Conservation (phyloP, 2,888 invertebrate genomes). For the Ornithoptera alexandrae region DNA sequence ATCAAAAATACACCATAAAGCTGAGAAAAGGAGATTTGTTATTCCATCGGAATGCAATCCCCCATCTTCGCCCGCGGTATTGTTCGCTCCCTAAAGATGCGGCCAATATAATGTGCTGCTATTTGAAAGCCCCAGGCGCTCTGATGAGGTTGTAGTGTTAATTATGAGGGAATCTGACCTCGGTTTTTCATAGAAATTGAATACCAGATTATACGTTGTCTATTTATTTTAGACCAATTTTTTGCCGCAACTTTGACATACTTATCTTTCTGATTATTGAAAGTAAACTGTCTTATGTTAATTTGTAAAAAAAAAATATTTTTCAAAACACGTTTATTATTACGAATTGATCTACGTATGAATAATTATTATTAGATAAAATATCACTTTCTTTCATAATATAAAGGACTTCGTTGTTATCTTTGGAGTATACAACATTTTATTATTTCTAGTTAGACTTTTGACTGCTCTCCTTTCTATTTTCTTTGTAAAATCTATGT, state of each 20-base stretch:
- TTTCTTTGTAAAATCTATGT: too few species aligned
- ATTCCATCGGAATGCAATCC: constrained; percentile 34
- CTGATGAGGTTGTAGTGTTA: constrained; percentile 44
- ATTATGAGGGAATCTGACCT: constrained; percentile 38
- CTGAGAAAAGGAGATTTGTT: constrained; percentile 31
- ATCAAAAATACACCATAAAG: constrained; percentile 31
- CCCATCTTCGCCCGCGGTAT: constrained; percentile 37
- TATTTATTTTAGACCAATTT: background rate
- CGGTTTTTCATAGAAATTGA: constrained; percentile 28
- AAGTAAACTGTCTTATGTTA: too few species aligned
- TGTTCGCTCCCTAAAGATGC: constrained; percentile 41
- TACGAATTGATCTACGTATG: too few species aligned
- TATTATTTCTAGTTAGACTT: too few species aligned
- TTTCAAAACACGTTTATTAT: too few species aligned
- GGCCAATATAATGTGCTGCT: constrained; percentile 45
- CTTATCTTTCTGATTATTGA: too few species aligned
- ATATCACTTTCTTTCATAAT: too few species aligned
- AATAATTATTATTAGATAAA: too few species aligned
- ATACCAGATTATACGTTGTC: background rate
- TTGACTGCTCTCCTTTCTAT: too few species aligned
- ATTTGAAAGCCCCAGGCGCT: constrained; percentile 38
- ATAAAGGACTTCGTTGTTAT: too few species aligned
- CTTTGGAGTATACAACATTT: too few species aligned
- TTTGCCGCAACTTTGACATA: background rate
- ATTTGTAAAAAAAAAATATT: too few species aligned